Evolutionary conservation across 2,113 vertebrate species (phyloP).

Genomic region (Mohoua ochrocephala): DNA sequence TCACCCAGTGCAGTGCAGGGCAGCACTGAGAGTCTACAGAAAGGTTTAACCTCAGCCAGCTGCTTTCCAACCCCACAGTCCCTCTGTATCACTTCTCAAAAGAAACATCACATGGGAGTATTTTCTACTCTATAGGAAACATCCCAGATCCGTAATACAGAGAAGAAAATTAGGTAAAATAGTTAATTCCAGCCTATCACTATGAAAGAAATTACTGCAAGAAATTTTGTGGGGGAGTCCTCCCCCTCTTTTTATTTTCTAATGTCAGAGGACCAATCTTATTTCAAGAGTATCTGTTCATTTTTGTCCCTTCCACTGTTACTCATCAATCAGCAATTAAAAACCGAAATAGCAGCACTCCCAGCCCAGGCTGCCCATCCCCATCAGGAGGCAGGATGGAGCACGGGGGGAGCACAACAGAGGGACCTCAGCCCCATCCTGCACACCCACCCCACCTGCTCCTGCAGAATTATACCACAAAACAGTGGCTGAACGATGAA

Average conservation of each 20-base stretch:
- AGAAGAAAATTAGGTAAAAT: background rate
- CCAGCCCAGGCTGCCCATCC: background rate
- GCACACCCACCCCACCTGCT: background rate
- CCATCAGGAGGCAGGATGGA: accelerated
- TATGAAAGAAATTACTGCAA: background rate
- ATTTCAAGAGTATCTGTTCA: background rate
- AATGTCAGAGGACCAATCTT: background rate
- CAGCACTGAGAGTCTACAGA: background rate
- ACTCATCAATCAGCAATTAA: background rate
- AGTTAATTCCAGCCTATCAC: background rate
- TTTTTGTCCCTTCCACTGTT: background rate
- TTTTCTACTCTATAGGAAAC: background rate
- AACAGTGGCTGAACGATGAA: background rate
- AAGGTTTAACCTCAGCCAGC: background rate
- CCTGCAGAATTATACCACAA: background rate
- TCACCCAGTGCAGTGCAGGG: background rate
- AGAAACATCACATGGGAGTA: background rate
- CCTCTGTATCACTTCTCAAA: background rate
- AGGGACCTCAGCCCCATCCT: background rate
- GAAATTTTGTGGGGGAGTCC: background rate
- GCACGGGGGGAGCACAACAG: background rate
- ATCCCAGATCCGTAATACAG: background rate
- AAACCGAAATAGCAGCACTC: background rate
- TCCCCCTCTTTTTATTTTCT: background rate
- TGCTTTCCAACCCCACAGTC: background rate